Base-by-base conservation (phyloP, 2,888 invertebrate genomes). In the Acleris emargana region DNA sequence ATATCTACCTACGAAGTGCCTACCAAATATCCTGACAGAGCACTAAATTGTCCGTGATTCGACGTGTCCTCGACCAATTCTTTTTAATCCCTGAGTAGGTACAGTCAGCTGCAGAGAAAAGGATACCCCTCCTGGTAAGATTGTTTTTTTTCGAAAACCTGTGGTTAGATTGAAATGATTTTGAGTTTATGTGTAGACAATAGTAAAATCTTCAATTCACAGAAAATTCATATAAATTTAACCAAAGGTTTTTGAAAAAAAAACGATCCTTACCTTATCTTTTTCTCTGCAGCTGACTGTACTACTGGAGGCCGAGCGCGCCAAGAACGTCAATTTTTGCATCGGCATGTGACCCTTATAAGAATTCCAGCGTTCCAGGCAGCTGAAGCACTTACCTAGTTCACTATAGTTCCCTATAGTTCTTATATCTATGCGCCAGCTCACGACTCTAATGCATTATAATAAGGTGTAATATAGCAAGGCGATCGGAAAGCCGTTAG, bases 241-340 rank as follows among this genome's bases (percentile, higher is more conserved):
- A n/a, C n/a, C n/a, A n/a, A n/a, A n/a, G n/a, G n/a, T n/a, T n/a
- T n/a, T n/a, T n/a, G n/a, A n/a, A n/a, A n/a, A n/a, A n/a, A n/a
- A n/a, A n/a, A n/a, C n/a, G n/a, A n/a, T n/a, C n/a, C n/a, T n/a
- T n/a, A n/a, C n/a, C n/a, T n/a, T n/a, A n/a, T n/a, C n/a, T n/a
- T n/a, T n/a, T n/a, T n/a, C n/a, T n/a, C n/a, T n/a, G n/a, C n/a
- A n/a, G n/a, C n/a, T n/a, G n/a, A n/a, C n/a, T n/a, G n/a, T 20
- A 20, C 54, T 22, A 42, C 16, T 9, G 42, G 54, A 32, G 54
- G 17, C 16, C 5, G 11, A 62, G 52, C 52, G 22, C 47, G 58
- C 58, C 3, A 16, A 49, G 64, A 53, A 64, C 47, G 64, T 58
- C 18, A 53, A 64, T 58, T 64, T 64, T 64, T 64, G 58, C 64